Evolutionary conservation across 2,888 invertebrate genomes (phyloP).

Genomic region (Calephelis perditalis): DNA sequence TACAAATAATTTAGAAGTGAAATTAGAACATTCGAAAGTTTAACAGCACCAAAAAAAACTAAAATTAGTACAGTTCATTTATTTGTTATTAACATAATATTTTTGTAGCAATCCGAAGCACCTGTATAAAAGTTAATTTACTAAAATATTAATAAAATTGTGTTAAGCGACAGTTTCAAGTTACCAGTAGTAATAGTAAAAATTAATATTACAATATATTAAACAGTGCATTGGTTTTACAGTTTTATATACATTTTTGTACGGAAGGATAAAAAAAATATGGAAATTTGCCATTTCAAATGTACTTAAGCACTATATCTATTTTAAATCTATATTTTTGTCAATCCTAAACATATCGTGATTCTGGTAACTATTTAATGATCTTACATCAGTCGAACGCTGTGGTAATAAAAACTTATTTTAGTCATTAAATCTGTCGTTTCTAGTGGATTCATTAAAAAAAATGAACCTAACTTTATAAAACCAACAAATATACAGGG

Average conservation of each 20-base stretch:
- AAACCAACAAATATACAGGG: neutral
- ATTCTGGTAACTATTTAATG: slow-evolving; percentile 39
- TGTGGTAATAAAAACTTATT: slow-evolving; percentile 9
- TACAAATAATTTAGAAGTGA: neutral
- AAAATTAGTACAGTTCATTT: neutral
- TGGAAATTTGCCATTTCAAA: neutral
- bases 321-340: slow-evolving; percentile 15
- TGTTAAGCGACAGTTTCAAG: neutral
- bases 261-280: neutral
- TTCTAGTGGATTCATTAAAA: slow-evolving; percentile 2
- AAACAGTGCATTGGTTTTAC: neutral
- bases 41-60: neutral
- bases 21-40: neutral
- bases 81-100: too few species aligned
- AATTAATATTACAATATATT: neutral
- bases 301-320: slow-evolving; percentile 9
- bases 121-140: neutral
- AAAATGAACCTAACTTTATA: neutral
- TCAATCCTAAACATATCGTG: slow-evolving; percentile 23
- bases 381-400: slow-evolving; percentile 10
- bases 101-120: too few species aligned
- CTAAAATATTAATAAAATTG: slow-evolving; percentile 7
- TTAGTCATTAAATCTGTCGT: neutral
- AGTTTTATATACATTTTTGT: neutral
- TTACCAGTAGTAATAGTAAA: neutral